Percentiles rank a stretch among this genome's conserved stretches.
Evolutionary conservation across 1,140 invertebrate species (phyloP).

Genomic region (Plutomurus gul): DNA sequence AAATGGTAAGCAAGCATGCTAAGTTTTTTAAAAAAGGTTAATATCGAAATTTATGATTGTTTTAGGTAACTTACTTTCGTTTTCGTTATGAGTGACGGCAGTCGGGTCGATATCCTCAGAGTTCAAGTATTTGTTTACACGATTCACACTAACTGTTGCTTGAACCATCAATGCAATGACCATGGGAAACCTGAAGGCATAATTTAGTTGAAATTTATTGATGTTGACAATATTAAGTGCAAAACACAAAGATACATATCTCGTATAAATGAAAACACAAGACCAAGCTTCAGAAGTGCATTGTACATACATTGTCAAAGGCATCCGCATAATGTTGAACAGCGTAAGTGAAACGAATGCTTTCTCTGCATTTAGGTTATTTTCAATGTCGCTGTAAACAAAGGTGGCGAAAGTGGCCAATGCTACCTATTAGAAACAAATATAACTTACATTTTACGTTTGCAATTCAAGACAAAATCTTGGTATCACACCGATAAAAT

Average conservation of each 20-base stretch:
- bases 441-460: no score
- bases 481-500: not conserved
- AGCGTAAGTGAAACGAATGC: conserved; percentile 33
- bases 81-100: conserved; percentile 48
- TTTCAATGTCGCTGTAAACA: conserved; percentile 60
- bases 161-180: conserved; percentile 58
- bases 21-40: not conserved
- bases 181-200: conserved; percentile 12
- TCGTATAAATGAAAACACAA: not conserved
- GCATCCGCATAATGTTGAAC: conserved; percentile 61
- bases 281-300: no score
- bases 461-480: not conserved
- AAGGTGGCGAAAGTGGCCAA: conserved; percentile 90
- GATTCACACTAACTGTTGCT: conserved; percentile 55
- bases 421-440: conserved; percentile 80
- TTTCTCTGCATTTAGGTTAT: conserved; percentile 31
- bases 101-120: conserved; percentile 54
- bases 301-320: conserved; percentile 68
- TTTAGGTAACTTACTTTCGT: conserved; percentile 51
- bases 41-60: not conserved
- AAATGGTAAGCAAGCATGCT: not conserved
- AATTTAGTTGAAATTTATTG: not conserved
- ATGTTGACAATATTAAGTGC: not conserved
- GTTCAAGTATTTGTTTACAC: conserved; percentile 57
- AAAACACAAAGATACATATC: conserved; percentile 42